These are phyloP conservation scores for Balaeniceps rex DNA, from an alignment of 2,113 vertebrate genomes.

Conservation along the genomic window DNA sequence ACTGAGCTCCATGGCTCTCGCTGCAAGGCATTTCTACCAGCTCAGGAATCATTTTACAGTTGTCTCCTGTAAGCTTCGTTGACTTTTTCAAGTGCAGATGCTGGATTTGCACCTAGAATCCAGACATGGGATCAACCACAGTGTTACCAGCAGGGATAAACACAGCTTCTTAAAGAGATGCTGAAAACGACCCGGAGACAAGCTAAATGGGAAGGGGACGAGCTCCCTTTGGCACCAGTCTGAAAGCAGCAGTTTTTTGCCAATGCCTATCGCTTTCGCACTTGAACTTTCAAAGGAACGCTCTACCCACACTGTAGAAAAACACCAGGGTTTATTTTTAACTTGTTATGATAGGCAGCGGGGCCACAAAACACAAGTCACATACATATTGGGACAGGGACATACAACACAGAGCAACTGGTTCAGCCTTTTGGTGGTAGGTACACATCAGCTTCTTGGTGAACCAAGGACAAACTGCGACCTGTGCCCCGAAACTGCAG, in stretches of 20 bases:
- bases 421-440: not conserved
- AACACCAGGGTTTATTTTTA: slow-evolving; percentile 35
- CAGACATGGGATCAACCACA: not conserved
- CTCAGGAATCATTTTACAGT: not conserved
- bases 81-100: not conserved
- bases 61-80: not conserved
- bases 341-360: not conserved
- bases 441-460: not conserved
- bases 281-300: slow-evolving; percentile 14
- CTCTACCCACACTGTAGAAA: not conserved
- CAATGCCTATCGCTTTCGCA: slow-evolving; percentile 9
- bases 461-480: not conserved
- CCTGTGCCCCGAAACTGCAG: not conserved
- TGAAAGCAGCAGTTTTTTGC: slow-evolving; percentile 10
- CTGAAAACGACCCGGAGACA: not conserved
- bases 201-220: not conserved
- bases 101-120: not conserved
- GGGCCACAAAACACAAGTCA: not conserved
- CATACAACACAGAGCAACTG: not conserved
- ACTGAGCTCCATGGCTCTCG: not conserved
- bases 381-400: not conserved
- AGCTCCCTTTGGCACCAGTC: not conserved
- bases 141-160: not conserved
- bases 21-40: not conserved
- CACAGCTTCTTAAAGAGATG: not conserved